These are phyloP conservation scores for Pheosia gnoma DNA, from an alignment of 2,888 invertebrate species.

Conservation along the genomic window DNA sequence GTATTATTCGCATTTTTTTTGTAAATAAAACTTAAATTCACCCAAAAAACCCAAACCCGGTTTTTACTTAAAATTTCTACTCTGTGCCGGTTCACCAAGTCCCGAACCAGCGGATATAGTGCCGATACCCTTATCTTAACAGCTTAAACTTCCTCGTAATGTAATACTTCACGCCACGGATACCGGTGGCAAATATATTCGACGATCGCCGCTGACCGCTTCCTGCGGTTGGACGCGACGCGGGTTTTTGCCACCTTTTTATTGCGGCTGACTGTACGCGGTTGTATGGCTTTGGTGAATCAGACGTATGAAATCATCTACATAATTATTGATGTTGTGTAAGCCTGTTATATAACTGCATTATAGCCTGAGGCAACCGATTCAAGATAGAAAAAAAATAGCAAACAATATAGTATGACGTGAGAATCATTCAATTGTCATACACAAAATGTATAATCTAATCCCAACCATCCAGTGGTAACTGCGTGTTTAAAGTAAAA, in stretches of 20 bases:
- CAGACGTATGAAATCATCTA: constrained; percentile 8
- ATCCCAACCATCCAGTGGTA: too few species aligned
- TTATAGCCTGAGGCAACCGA: too few species aligned
- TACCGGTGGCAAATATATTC: constrained; percentile 64
- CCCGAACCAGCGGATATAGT: constrained; percentile 59
- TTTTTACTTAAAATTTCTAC: constrained; percentile 7
- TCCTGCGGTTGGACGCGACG: constrained; percentile 46
- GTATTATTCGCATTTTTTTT: too few species aligned
- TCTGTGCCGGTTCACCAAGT: constrained; percentile 31
- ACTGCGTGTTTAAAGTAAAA: too few species aligned
- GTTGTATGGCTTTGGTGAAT: constrained; percentile 47
- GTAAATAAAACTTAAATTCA: constrained; percentile 9
- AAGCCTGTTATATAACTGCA: too few species aligned
- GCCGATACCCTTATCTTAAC: constrained; percentile 66
- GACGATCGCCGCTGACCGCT: constrained; percentile 64
- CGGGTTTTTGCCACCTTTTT: constrained; percentile 46
- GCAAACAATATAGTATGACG: too few species aligned
- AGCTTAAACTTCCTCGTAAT: constrained; percentile 64
- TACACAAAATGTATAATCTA: too few species aligned
- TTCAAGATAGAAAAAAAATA: too few species aligned
- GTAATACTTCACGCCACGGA: constrained; percentile 53
- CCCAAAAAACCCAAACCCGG: neutral
- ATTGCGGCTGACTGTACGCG: constrained; percentile 46
- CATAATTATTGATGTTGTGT: too few species aligned
- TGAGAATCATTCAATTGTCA: too few species aligned